phyloP scores from a whole-genome alignment of 2,113 vertebrate species.

The Empidonax traillii region DNA sequence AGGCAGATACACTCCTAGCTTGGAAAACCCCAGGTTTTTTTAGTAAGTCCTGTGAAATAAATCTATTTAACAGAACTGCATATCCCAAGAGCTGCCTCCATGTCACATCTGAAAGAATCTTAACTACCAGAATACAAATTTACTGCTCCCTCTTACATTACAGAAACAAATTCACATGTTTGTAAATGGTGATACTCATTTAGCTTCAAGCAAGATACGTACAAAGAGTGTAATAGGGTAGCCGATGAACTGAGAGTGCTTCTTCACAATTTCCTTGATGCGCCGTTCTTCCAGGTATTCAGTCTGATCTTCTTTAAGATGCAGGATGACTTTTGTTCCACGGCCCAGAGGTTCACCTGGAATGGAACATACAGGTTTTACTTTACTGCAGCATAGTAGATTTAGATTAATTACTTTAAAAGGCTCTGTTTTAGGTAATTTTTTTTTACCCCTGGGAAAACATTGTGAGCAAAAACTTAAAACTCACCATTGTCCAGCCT shows the following conservation, averaged over 20 bases:
- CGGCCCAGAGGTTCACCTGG: constrained; percentile 80
- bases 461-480: too few species aligned
- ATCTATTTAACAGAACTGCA: rapidly evolving
- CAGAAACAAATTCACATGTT: rapidly evolving
- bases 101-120: rapidly evolving
- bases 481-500: constrained; percentile 76
- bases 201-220: not conserved
- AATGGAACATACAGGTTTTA: not conserved
- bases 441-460: rapidly evolving
- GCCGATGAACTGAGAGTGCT: constrained; percentile 87
- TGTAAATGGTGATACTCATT: rapidly evolving
- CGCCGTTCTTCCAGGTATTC: constrained; percentile 83
- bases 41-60: rapidly evolving
- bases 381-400: rapidly evolving
- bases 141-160: rapidly evolving
- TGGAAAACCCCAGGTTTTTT: rapidly evolving
- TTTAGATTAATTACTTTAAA: rapidly evolving
- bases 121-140: rapidly evolving
- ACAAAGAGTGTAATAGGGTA: constrained; percentile 84
- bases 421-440: rapidly evolving
- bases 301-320: constrained; percentile 83
- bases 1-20: rapidly evolving
- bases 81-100: rapidly evolving
- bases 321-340: constrained; percentile 83
- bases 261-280: constrained; percentile 84